These are phyloP conservation scores for Epinephelus coioides DNA, from an alignment of 2,797 vertebrate species.

Conservation along the genomic window DNA sequence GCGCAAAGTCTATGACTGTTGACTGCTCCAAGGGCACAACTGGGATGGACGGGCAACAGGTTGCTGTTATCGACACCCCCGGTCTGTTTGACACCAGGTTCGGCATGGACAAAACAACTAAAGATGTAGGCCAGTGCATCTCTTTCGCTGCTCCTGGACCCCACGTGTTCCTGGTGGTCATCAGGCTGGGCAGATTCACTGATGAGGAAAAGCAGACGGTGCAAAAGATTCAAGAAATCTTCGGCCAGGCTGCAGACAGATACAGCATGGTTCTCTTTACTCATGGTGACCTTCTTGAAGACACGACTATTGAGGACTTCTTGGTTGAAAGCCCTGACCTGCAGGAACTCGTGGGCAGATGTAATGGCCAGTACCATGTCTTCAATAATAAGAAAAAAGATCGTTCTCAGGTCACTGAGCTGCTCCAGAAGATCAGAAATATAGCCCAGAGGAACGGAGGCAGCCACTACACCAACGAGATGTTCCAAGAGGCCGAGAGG, in stretches of 20 bases:
- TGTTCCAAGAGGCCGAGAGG: constrained; percentile 32
- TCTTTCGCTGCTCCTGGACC: constrained; percentile 13
- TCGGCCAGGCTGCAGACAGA: constrained; percentile 4
- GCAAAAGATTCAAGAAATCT: constrained; percentile 1
- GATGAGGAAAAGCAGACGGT: not conserved
- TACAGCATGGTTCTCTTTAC: constrained; percentile 45
- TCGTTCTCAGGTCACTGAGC: constrained; percentile 6
- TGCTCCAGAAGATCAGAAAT: constrained; percentile 26
- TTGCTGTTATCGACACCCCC: constrained; percentile 25
- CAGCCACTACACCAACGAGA: constrained; percentile 37
- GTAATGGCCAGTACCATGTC: constrained; percentile 8
- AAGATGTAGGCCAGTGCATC: not conserved
- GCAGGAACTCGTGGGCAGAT: not conserved
- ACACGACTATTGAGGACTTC: not conserved
- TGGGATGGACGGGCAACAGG: fast-evolving
- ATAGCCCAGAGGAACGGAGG: constrained; percentile 2
- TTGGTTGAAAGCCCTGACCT: not conserved
- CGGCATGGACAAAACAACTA: not conserved
- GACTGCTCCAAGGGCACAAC: fast-evolving
- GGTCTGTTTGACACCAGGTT: constrained; percentile 26
- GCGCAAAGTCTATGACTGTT: fast-evolving
- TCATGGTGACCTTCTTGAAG: not conserved
- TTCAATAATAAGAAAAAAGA: not conserved
- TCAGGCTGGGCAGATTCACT: constrained; percentile 2
- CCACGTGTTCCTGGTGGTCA: constrained; percentile 32